Base-by-base conservation (phyloP, 2,113 vertebrate genomes). In the Reinhardtius hippoglossoides region DNA sequence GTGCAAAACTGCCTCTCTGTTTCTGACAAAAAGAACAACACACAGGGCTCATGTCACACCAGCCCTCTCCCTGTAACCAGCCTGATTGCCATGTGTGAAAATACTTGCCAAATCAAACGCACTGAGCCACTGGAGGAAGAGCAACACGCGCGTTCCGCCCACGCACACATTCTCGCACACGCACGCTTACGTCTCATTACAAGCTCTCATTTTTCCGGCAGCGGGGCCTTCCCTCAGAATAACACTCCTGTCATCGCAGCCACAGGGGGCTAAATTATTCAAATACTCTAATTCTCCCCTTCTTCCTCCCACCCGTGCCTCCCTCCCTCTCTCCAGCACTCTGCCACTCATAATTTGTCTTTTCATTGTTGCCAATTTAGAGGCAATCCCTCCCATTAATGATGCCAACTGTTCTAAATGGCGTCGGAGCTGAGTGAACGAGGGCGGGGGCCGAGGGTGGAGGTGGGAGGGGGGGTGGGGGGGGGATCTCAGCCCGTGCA, bases 211-310 rank as follows among this genome's bases (percentile, higher is more conserved):
- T 91, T 95, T 95, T 95, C 95, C 92, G 97, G 92, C 97, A 98
- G 97, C 95, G 89, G 96, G 97, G 94, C 95, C 93, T 95, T 95
- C 93, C 78, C 86, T 90, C 95, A 98, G 96, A 98, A 96, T 96
- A 98, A 97, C 98, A 95, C 95, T 96, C 96, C 96, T 98, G 97
- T 98, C 97, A 98, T 93, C 83, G 94, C 94, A 96, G 94, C 96
- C 91, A 95, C 93, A 83, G 97, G 96, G 96, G 96, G 95, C 96
- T 97, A 97, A 98, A 98, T 99, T 98, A 98, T 98, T 98, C 96
- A 98, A 96, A 97, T 97, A 96, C 95, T 96, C 95, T 95, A 97
- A 97, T 98, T 96, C 96, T 95, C 91, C 84, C 50, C 93, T 93
- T 94, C 93, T 95, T 95, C 94, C 89, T 90, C 94, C 94, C 94